A percentile compares a stretch with the other conserved stretches of the same genome.
Conservation (phyloP, 35 echinoderm and acorn worm genomes). For the Eucidaris tribuloides region DNA sequence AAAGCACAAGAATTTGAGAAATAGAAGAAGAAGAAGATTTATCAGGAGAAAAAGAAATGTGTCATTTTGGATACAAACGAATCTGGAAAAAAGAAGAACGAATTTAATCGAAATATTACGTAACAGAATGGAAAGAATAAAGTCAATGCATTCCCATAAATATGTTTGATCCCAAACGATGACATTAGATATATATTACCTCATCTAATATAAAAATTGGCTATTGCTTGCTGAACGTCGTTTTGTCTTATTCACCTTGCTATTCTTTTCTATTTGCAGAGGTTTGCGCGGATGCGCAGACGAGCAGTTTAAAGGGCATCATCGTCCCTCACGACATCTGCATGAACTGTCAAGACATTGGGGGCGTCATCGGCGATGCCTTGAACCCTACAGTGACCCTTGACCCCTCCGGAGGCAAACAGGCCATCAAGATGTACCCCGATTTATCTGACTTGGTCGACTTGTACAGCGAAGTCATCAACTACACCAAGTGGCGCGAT, state of each 20-base stretch:
- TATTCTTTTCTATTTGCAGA: constrained; percentile 12
- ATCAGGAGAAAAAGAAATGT: too few relatives aligned
- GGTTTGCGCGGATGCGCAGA: constrained; percentile 31
- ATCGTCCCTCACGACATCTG: constrained; percentile 72
- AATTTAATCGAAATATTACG: too few relatives aligned
- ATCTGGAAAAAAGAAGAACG: too few relatives aligned
- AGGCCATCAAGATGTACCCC: constrained; percentile 55
- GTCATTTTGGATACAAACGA: too few relatives aligned
- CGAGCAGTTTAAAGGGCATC: constrained; percentile 32
- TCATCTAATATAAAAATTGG: too few relatives aligned
- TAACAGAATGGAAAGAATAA: too few relatives aligned
- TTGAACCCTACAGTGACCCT: constrained; percentile 49
- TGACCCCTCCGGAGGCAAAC: constrained; percentile 23
- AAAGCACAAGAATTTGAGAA: too few relatives aligned
- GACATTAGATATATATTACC: too few relatives aligned
- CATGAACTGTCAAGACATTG: constrained; percentile 34
- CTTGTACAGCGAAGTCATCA: constrained; percentile 38
- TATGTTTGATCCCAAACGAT: too few relatives aligned
- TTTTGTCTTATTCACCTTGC: background rate
- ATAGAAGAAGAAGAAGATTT: too few relatives aligned
- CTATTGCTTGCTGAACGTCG: background rate
- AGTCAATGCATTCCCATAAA: too few relatives aligned
- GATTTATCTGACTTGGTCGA: constrained; percentile 22
- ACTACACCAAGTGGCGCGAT: constrained; percentile 81
- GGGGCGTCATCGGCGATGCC: constrained; percentile 55